phyloP scores from a whole-genome alignment of 2,888 invertebrate species.

The Chorisops tibialis region DNA sequence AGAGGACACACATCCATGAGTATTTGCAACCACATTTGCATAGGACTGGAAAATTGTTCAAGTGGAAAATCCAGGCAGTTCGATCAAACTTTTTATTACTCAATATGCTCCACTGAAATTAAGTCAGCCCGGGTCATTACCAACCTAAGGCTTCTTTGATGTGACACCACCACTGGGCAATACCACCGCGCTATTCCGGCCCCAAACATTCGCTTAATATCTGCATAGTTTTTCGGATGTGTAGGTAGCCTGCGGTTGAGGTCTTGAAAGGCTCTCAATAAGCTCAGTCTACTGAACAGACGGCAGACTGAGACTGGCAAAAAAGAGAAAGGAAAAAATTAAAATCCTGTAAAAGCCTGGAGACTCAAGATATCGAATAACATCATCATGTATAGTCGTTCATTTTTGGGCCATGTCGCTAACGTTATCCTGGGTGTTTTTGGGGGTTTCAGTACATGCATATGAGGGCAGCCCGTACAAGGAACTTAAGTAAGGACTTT shows the following conservation, averaged over 20 bases:
- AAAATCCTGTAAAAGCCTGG: constrained; percentile 9
- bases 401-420: constrained; percentile 4
- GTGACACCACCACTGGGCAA: background rate
- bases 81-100: constrained; percentile 15
- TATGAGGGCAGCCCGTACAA: background rate
- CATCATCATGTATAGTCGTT: constrained; percentile 11
- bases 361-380: constrained; percentile 23
- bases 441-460: constrained; percentile 12
- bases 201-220: too few species aligned
- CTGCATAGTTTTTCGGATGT: too few species aligned
- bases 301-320: background rate
- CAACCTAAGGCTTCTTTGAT: constrained; percentile 23
- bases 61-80: background rate
- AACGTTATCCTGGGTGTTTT: background rate
- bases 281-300: background rate
- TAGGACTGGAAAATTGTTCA: too few species aligned
- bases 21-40: too few species aligned
- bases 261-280: constrained; percentile 2
- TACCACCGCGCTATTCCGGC: too few species aligned
- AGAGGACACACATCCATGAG: too few species aligned
- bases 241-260: background rate
- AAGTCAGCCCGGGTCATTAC: constrained; percentile 17
- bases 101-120: background rate
- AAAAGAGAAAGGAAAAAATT: constrained; percentile 3
- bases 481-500: too few species aligned